Evolutionary conservation across 2,113 vertebrate species (phyloP), one percentile per base, ranked within the genome.

Genomic region (Sebastes schlegelii): DNA sequence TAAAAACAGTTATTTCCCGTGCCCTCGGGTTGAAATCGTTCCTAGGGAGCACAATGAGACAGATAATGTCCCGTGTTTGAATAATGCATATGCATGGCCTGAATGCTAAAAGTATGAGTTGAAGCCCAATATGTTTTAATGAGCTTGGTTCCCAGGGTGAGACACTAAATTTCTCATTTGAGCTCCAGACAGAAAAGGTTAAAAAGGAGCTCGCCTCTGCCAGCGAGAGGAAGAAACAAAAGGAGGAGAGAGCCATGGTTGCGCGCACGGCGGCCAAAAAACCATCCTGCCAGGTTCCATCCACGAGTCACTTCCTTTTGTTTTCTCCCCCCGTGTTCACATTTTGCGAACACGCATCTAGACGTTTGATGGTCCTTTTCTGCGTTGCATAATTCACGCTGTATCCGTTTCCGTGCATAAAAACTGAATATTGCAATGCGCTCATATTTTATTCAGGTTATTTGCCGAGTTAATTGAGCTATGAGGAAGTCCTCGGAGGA

Each of bases 391-490:
- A 82, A 88, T 90, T 88, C 80, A 93, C 77, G 5, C 1, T 3
- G 84, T 72, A 49, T 83, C 72, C 16, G 42, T 77, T 68, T 74
- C 52, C 4, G 8, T 23, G 86, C 75, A 5, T 62, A 40, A 5
- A 45, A 63, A 77, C 91, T 87, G 13, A 89, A 90, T 88, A 89
- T 86, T 88, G 69, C 77, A 79, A 54, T 10, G 9, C 43, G 67
- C 57, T 84, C 26, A 71, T 82, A 52, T 84, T 86, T 89, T 84
- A 92, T 87, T 83, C 79, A 83, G 78, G 83, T 91, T 91, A 91
- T 93, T 90, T 90, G 84, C 82, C 0, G 63, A 89, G 86, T 90
- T 90, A 93, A 92, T 89, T 91, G 89, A 89, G 79, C 84, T 63
- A 55, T 65, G 60, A 80, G 46, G 64, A 79, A 79, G 77, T 83